Conservation (phyloP, 2,113 vertebrate species). For the Salvelinus namaycush region DNA sequence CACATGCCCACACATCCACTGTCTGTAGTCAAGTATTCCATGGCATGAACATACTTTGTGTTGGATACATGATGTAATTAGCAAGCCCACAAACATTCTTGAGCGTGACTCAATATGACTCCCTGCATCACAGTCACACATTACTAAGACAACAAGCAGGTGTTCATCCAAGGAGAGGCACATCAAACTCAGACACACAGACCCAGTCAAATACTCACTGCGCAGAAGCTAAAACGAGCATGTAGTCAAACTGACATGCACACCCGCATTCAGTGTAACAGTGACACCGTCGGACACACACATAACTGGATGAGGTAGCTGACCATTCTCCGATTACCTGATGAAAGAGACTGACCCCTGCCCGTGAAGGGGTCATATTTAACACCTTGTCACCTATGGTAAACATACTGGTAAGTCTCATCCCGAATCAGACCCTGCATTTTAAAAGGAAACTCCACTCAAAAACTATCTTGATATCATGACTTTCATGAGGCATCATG, state of each 20-base stretch:
- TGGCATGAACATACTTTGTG: slow-evolving; percentile 24
- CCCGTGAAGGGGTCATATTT: background rate
- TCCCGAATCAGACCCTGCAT: too few relatives aligned
- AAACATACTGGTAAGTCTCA: background rate
- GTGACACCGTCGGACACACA: too few relatives aligned
- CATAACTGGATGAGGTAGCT: background rate
- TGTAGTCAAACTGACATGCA: background rate
- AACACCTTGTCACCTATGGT: background rate
- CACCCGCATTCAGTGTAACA: too few relatives aligned
- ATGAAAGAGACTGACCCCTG: background rate
- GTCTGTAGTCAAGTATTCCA: slow-evolving; percentile 5
- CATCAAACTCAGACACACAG: background rate
- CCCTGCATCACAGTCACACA: slow-evolving; percentile 4
- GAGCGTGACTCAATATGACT: slow-evolving; percentile 30
- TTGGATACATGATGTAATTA: slow-evolving; percentile 43
- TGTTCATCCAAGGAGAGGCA: slow-evolving; percentile 8
- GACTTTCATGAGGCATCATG: too few relatives aligned
- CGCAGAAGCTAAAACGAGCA: background rate
- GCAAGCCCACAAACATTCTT: slow-evolving; percentile 39
- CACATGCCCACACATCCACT: too few relatives aligned
- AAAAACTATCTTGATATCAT: too few relatives aligned
- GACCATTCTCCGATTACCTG: background rate
- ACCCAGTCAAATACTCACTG: background rate
- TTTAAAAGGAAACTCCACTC: too few relatives aligned
- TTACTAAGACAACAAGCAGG: slow-evolving; percentile 23